A percentile compares a stretch with the other conserved stretches of the same genome.
Evolutionary conservation across 1,140 invertebrate species (phyloP).

Genomic region (Penaeus vannamei): DNA sequence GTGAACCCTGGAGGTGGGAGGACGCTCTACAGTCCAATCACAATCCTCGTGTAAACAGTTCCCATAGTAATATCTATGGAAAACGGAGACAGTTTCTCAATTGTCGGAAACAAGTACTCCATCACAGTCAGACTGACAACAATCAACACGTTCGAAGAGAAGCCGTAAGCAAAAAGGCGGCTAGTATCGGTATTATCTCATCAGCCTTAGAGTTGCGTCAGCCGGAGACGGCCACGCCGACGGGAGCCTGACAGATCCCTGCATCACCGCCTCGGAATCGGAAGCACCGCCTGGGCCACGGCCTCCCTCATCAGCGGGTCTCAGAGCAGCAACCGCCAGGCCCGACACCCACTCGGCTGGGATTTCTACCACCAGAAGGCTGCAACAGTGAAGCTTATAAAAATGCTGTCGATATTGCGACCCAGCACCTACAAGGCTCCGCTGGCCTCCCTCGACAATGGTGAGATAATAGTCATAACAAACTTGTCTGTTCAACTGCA

Average conservation of each 20-base stretch:
- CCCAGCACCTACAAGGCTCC: conserved; percentile 59
- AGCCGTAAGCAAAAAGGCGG: conserved; percentile 16
- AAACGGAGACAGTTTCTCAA: conserved; percentile 36
- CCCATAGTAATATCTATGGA: conserved; percentile 58
- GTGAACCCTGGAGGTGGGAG: conserved; percentile 42
- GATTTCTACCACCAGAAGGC: background rate
- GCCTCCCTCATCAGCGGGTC: no score
- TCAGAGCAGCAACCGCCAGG: no score
- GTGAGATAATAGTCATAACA: conserved; percentile 19
- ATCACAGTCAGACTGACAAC: conserved; percentile 44
- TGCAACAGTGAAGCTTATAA: background rate
- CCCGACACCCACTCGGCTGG: background rate
- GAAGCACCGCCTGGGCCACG: no score
- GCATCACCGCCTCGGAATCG: no score
- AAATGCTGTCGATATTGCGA: conserved; percentile 57
- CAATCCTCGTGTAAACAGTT: conserved; percentile 12
- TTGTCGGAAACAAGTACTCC: conserved; percentile 17
- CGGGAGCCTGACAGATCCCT: no score
- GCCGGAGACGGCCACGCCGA: no score
- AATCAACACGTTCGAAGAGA: conserved; percentile 61
- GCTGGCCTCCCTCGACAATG: conserved; percentile 42
- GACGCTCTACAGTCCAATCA: conserved; percentile 19
- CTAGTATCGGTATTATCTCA: no score
- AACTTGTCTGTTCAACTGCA: no score
- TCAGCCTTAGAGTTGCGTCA: no score